phyloP scores from a whole-genome alignment of 2,888 invertebrate genomes.

The Leptinotarsa juncta region DNA sequence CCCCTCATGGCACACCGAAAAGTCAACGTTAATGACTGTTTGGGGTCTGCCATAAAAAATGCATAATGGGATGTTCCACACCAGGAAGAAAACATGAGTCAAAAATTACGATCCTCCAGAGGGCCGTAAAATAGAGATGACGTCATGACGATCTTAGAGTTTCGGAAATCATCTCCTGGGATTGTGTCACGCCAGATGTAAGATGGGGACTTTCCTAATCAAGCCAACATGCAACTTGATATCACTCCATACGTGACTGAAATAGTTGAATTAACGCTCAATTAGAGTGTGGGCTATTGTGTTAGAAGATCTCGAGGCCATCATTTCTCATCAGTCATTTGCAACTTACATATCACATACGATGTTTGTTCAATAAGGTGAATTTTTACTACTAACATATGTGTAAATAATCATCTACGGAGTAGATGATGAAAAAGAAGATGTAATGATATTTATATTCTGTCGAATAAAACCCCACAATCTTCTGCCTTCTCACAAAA shows the following conservation, averaged over 20 bases:
- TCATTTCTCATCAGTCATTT: too few relatives aligned
- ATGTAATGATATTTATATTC: too few relatives aligned
- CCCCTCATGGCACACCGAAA: constrained; percentile 5
- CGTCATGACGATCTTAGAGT: constrained; percentile 61
- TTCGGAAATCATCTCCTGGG: constrained; percentile 61
- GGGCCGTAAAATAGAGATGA: constrained; percentile 50
- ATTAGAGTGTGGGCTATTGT: too few relatives aligned
- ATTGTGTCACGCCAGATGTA: constrained; percentile 61
- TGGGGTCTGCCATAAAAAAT: constrained; percentile 51
- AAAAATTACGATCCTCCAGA: constrained; percentile 56
- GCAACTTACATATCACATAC: too few relatives aligned
- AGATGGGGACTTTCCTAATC: constrained; percentile 45
- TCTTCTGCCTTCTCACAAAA: too few relatives aligned
- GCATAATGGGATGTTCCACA: constrained; percentile 42
- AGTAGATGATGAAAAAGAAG: too few relatives aligned
- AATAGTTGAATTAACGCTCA: constrained; percentile 49
- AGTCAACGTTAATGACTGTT: constrained; percentile 40
- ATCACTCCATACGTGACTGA: constrained; percentile 62
- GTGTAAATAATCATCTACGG: too few relatives aligned
- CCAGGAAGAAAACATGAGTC: constrained; percentile 52
- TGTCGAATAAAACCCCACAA: too few relatives aligned
- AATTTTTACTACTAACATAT: too few relatives aligned
- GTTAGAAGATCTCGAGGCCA: too few relatives aligned
- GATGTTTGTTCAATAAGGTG: too few relatives aligned
- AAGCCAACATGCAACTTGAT: constrained; percentile 58